Evolutionary conservation across 2,888 invertebrate species (phyloP).

Genomic region (Fragum sueziense): DNA sequence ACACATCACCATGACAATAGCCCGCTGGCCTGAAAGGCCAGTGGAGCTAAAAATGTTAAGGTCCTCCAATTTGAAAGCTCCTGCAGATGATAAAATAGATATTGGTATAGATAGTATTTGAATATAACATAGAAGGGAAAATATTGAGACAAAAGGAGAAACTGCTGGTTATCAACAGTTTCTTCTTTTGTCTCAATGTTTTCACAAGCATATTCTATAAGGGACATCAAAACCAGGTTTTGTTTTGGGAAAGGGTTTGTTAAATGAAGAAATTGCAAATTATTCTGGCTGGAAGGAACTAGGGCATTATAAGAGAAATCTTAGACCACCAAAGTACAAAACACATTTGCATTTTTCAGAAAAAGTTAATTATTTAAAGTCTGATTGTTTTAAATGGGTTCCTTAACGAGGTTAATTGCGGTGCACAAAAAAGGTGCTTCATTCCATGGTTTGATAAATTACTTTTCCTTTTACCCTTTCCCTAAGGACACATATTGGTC

Average conservation of each 20-base stretch:
- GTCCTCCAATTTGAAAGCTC: too few species aligned
- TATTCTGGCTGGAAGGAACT: not conserved
- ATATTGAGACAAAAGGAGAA: not conserved
- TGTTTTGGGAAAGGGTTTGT: not conserved
- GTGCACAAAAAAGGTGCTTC: conserved; percentile 1
- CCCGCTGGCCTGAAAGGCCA: too few species aligned
- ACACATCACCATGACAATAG: too few species aligned
- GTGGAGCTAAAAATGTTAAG: too few species aligned
- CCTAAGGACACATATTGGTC: too few species aligned
- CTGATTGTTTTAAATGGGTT: conserved; percentile 5
- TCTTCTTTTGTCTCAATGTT: not conserved
- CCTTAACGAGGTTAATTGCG: not conserved
- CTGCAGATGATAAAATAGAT: too few species aligned
- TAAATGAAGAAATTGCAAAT: too few species aligned
- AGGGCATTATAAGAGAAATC: not conserved
- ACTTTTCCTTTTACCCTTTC: not conserved
- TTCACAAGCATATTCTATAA: not conserved
- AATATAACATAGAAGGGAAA: too few species aligned
- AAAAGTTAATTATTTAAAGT: conserved; percentile 13
- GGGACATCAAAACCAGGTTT: not conserved
- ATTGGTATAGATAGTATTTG: too few species aligned
- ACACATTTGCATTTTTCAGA: not conserved
- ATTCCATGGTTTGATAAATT: not conserved
- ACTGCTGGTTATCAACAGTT: not conserved
- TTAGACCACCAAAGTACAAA: not conserved